Evolutionary conservation across 1,140 invertebrate genomes (phyloP).

Genomic region (Wasmannia auropunctata): DNA sequence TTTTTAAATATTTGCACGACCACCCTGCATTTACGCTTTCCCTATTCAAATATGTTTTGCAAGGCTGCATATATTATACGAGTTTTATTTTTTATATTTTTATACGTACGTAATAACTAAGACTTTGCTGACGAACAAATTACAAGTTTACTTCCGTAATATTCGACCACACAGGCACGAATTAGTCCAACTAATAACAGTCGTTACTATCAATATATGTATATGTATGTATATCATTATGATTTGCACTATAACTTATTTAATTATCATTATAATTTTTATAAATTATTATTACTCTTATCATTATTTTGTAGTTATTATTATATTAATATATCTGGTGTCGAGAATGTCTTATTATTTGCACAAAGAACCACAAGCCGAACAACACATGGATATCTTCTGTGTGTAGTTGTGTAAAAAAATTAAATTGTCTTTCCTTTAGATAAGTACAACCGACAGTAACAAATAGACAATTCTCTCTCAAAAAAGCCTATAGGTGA

Average conservation of each 20-base stretch:
- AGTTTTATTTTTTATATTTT: not conserved
- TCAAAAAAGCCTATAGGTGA: not conserved
- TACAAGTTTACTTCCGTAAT: conserved; percentile 52
- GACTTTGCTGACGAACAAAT: conserved; percentile 30
- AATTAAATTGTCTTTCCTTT: not conserved
- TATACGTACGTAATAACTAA: conserved; percentile 31
- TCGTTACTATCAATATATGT: conserved; percentile 63
- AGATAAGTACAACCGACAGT: conserved; percentile 56
- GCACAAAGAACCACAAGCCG: conserved; percentile 45
- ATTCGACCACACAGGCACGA: conserved; percentile 72
- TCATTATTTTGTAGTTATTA: conserved; percentile 45
- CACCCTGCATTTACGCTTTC: conserved; percentile 16
- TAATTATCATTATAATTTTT: conserved; percentile 52
- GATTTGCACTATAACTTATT: conserved; percentile 65
- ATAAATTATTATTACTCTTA: conserved; percentile 36
- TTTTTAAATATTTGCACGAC: conserved; percentile 42
- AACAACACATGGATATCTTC: conserved; percentile 19
- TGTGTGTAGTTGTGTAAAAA: conserved; percentile 45
- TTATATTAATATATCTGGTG: conserved; percentile 45
- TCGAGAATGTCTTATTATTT: conserved; percentile 15
- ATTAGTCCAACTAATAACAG: conserved; percentile 72
- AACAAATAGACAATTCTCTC: conserved; percentile 1
- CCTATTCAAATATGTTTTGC: conserved; percentile 28
- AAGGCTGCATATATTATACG: conserved; percentile 17
- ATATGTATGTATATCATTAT: conserved; percentile 62